phyloP scores from a whole-genome alignment of 92 coral and sea anemone species.

The Metridium senile region DNA sequence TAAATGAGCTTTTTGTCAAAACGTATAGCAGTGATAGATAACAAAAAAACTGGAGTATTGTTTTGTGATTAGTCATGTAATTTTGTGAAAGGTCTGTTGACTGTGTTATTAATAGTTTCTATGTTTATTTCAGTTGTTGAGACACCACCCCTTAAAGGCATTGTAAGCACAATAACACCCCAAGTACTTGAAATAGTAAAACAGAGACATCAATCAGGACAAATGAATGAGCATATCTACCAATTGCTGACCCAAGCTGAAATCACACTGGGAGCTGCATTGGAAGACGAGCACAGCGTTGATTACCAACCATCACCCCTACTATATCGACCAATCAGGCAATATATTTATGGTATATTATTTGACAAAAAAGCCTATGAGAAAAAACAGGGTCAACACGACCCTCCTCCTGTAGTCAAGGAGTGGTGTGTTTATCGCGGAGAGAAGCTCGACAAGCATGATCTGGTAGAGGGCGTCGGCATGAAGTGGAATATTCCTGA shows the following conservation, averaged over 20 bases:
- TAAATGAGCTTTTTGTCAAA: too few relatives aligned
- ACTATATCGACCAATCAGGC: constrained; percentile 89
- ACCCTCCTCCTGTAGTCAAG: constrained; percentile 79
- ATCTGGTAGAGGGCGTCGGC: constrained; percentile 76
- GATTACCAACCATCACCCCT: constrained; percentile 78
- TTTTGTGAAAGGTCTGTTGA: too few relatives aligned
- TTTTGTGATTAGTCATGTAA: too few relatives aligned
- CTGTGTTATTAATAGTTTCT: background rate
- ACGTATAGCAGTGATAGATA: too few relatives aligned
- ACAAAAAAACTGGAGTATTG: too few relatives aligned
- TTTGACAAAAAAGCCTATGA: constrained; percentile 80
- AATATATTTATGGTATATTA: constrained; percentile 86
- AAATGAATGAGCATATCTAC: constrained; percentile 79
- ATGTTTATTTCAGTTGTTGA: background rate
- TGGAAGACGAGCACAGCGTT: constrained; percentile 85
- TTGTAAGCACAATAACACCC: constrained; percentile 63
- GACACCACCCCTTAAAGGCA: constrained; percentile 26
- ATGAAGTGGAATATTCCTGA: constrained; percentile 91
- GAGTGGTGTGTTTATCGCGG: constrained; percentile 99
- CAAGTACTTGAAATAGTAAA: constrained; percentile 77
- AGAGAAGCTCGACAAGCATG: constrained; percentile 77
- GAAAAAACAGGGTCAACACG: constrained; percentile 48
- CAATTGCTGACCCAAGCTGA: constrained; percentile 94
- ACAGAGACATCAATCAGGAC: constrained; percentile 86
- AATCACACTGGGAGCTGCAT: constrained; percentile 71